phyloP scores from a whole-genome alignment of 2,113 vertebrate genomes.

The Dolichotis patagonum region DNA sequence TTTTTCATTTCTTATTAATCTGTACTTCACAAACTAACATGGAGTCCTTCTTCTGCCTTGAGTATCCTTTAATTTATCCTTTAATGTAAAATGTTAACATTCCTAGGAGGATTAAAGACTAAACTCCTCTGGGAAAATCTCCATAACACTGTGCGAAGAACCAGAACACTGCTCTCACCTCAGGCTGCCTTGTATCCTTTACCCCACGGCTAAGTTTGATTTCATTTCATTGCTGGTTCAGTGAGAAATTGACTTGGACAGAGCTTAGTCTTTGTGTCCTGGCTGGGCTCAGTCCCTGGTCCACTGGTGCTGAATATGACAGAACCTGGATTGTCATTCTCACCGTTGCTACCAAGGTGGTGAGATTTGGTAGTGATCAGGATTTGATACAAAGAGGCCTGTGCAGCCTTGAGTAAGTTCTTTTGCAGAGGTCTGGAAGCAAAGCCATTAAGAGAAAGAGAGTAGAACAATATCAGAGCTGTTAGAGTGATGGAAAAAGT shows the following conservation, averaged over 20 bases:
- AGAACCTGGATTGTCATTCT: not conserved
- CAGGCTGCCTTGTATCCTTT: rapidly evolving
- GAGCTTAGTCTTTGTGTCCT: not conserved
- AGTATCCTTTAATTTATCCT: not conserved
- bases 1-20: not conserved
- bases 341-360: not conserved
- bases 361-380: not conserved
- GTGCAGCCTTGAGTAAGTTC: not conserved
- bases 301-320: not conserved
- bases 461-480: not conserved
- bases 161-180: not conserved
- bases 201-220: not conserved
- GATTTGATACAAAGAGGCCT: not conserved
- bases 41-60: not conserved
- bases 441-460: not conserved
- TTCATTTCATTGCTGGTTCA: not conserved
- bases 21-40: not conserved
- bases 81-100: not conserved
- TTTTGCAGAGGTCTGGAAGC: not conserved
- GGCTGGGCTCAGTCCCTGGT: not conserved
- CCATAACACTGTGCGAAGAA: not conserved
- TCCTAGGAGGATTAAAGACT: not conserved
- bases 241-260: not conserved
- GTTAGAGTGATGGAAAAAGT: rapidly evolving
- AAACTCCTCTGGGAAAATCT: not conserved